Evolutionary conservation across 2,888 invertebrate genomes (phyloP).

Genomic region (Orthosia gracilis): DNA sequence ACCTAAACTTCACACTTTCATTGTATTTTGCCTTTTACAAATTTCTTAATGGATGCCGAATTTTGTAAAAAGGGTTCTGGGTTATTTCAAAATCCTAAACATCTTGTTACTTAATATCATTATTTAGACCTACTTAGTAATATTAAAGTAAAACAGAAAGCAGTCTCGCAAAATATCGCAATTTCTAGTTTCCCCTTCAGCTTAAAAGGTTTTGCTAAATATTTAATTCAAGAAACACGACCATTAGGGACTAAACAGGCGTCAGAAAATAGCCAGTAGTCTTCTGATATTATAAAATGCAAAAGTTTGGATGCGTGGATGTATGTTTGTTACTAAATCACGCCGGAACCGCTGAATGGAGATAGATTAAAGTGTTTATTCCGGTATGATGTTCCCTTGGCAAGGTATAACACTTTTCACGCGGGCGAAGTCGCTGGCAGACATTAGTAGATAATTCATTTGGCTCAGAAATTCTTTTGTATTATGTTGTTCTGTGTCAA

Average conservation of each 20-base stretch:
- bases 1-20: not conserved
- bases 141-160: not conserved
- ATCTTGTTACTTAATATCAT: not conserved
- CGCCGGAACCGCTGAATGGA: no score
- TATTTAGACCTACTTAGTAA: not conserved
- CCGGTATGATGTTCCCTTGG: no score
- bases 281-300: not conserved
- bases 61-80: no score
- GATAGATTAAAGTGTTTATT: no score
- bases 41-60: not conserved
- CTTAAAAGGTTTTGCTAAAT: constrained; percentile 22
- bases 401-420: no score
- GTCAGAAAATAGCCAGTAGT: not conserved
- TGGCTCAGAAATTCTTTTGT: not conserved
- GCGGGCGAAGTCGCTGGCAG: no score
- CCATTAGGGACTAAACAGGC: constrained; percentile 16
- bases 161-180: not conserved
- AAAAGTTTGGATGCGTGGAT: no score
- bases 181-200: not conserved
- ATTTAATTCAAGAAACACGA: constrained; percentile 18
- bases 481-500: not conserved
- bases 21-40: not conserved
- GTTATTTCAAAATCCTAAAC: no score
- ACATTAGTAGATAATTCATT: not conserved
- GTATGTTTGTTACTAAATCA: no score